These are phyloP conservation scores for Metellina segmentata DNA, from an alignment of 2,888 invertebrate species.

Conservation along the genomic window DNA sequence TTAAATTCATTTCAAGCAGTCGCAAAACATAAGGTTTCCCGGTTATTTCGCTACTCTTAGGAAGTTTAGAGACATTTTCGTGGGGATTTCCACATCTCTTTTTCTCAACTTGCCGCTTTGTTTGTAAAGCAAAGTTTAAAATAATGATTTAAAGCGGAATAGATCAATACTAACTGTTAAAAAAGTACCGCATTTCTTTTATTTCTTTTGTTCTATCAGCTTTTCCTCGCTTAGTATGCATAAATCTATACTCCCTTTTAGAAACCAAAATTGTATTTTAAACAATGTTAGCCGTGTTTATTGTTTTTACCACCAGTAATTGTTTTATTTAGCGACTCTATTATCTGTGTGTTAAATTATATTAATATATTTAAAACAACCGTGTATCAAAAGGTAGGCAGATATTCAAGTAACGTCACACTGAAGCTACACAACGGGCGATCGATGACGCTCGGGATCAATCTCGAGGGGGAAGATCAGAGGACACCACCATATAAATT, in stretches of 20 bases:
- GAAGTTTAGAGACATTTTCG: constrained; percentile 62
- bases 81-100: constrained; percentile 44
- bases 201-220: constrained; percentile 19
- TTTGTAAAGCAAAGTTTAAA: constrained; percentile 53
- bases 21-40: constrained; percentile 36
- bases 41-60: constrained; percentile 42
- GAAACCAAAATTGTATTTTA: too few species aligned
- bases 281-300: too few species aligned
- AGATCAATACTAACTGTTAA: constrained; percentile 65
- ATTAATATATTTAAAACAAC: too few species aligned
- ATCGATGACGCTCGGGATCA: too few species aligned
- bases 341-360: too few species aligned
- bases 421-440: too few species aligned
- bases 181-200: constrained; percentile 53
- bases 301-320: too few species aligned
- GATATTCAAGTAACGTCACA: too few species aligned
- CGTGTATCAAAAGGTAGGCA: too few species aligned
- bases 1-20: constrained; percentile 63
- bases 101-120: constrained; percentile 21
- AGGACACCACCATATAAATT: too few species aligned
- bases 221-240: background rate
- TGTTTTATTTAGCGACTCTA: too few species aligned
- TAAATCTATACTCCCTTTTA: background rate
- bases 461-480: too few species aligned
- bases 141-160: constrained; percentile 51